Evolutionary conservation across 2,113 vertebrate species (phyloP), one percentile per base, ranked within the genome.

Genomic region (Sinocyclocheilus anophthalmus): DNA sequence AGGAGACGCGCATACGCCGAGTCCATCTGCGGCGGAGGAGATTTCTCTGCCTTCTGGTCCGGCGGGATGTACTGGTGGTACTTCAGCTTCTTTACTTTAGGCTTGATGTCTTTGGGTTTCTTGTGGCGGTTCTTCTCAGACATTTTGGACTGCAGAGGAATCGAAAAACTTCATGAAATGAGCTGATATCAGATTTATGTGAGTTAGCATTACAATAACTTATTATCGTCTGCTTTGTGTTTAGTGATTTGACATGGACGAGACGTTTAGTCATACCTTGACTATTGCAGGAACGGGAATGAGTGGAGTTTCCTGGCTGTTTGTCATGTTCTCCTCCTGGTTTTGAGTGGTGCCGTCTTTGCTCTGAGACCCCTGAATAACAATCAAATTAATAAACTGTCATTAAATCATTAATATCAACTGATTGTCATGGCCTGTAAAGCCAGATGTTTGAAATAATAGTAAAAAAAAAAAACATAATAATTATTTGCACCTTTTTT

Each of bases 11-110:
- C 98, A 0, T 99, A 99, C 8, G 98, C 97, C 0, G 98, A 97
- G 91, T 99, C 98, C 98, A 99, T 99, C 88, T 97, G 97, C 0
- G 98, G 97, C 0, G 98, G 97, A 37, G 98, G 97, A 2, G 97
- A 98, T 91, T 97, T 98, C 93, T 99, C 98, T 0, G 96, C 96
- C 91, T 99, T 99, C 95, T 99, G 98, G 92, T 99, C 98, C 0
- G 98, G 98, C 20, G 98, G 98, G 90, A 99, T 99, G 92, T 99
- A 99, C 93, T 99, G 98, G 90, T 99, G 98, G 87, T 99, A 99
- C 86, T 99, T 99, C n/a, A 99, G 96, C 91, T 99, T 99, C 94
- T 98, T 99, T 91, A 99, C 98, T 89, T 99, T 99, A 0, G 98
- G 98, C 90, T 99, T 99, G 91, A 97, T 95, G 90, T 99, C 98